Evolutionary conservation across 2,113 vertebrate species (phyloP), one percentile per base, ranked within the genome.

Genomic region (Mustela lutreola): DNA sequence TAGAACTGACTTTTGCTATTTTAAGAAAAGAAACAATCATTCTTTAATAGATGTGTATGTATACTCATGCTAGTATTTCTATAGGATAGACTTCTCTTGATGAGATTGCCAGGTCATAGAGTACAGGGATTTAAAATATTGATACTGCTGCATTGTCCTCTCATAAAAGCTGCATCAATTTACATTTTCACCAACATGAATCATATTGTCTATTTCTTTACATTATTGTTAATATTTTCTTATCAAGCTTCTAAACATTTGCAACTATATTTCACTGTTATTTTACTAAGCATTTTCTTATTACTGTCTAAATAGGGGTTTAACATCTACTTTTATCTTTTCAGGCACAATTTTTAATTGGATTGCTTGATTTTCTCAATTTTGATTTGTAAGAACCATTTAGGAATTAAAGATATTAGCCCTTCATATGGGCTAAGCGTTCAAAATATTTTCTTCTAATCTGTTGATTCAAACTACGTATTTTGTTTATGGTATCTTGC

Each of bases 381-480:
- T 31, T 48, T 62, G 28, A 95, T 63, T 90, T 96, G 9, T 56
- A 93, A 65, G 24, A 81, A 81, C 48, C 11, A 84, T 78, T 84
- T 60, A 58, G 67, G 11, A 60, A 91, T 83, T 78, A 73, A 83
- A 18, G 7, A 63, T 39, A 53, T 75, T 50, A 85, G 28, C 22
- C 28, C 18, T 70, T 84, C 71, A 21, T 73, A 24, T 89, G 63
- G 71, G 56, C 22, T 63, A 65, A 50, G 39, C 71, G 16, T 81
- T 80, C 48, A 92, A 67, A 62, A 42, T 84, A 75, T 70, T 86
- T 94, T 88, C 24, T 90, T 94, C 33, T 31, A 71, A n/a, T 78
- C 4, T 88, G 36, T 53, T 82, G 28, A 91, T 91, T 73, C 2
- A 79, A 71, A 56, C 36, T 5, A 28, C 15, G 18, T 75, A 65